Base-by-base conservation (phyloP, 2,113 vertebrate genomes). In the Cynopterus brachyotis region DNA sequence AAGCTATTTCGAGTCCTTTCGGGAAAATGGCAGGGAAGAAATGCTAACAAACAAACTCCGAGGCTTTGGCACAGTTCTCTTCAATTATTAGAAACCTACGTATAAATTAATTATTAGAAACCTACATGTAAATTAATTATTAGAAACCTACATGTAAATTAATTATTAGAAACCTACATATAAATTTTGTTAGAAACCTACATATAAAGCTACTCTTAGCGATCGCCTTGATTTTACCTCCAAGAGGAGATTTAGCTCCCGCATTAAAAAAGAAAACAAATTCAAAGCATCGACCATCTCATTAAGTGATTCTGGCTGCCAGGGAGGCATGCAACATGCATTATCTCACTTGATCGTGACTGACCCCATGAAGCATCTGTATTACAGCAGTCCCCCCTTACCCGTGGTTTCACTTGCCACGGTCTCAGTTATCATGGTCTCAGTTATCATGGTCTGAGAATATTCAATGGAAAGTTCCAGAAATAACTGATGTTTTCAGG, bases 111-210 rank as follows among this genome's bases (percentile, higher is more conserved):
- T n/a, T n/a, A n/a, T n/a, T n/a, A n/a, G n/a, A n/a, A n/a, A n/a
- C n/a, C n/a, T n/a, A n/a, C n/a, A n/a, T n/a, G n/a, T n/a, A n/a
- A n/a, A n/a, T n/a, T n/a, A n/a, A n/a, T n/a, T n/a, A n/a, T n/a
- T n/a, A n/a, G n/a, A n/a, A n/a, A n/a, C n/a, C n/a, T n/a, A n/a
- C n/a, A n/a, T n/a, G n/a, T n/a, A n/a, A n/a, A n/a, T n/a, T n/a
- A n/a, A n/a, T n/a, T n/a, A n/a, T n/a, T n/a, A n/a, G n/a, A n/a
- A n/a, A n/a, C n/a, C n/a, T n/a, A n/a, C n/a, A n/a, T n/a, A n/a
- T n/a, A n/a, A n/a, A n/a, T n/a, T n/a, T 64, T 88, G 78, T 80
- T 89, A 96, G 64, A 72, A 96, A 94, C 32, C 73, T 82, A 82
- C 3, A 78, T 60, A 64, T 26, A 78, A 55, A 57, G 59, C 69